A percentile compares a stretch with the other conserved stretches of the same genome.
phyloP scores from a whole-genome alignment of 30 jellyfish, hydroid and myxozoan genomes.

The Pelagia noctiluca region DNA sequence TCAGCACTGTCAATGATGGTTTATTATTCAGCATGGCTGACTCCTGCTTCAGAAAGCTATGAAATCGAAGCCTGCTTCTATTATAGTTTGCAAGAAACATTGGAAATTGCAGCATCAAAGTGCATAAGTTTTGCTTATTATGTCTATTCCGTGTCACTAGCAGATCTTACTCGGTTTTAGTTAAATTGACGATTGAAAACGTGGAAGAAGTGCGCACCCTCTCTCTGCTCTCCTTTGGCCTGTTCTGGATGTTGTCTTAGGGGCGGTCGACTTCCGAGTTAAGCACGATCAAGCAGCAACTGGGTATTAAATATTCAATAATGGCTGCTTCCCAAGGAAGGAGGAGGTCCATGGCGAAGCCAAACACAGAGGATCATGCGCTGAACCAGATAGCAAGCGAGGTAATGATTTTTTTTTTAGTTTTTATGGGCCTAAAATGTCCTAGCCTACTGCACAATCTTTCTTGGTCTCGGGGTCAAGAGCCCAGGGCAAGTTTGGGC shows the following conservation, averaged over 20 bases:
- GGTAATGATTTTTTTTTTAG: conserved; percentile 50
- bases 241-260: conserved; percentile 60
- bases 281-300: conserved; percentile 9
- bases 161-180: too few species aligned
- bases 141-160: too few species aligned
- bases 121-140: too few species aligned
- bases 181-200: background rate
- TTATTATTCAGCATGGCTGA: conserved; percentile 45
- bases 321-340: conserved; percentile 97
- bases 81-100: too few species aligned
- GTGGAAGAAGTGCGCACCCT: conserved; percentile 4
- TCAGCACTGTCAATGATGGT: background rate
- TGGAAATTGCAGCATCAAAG: too few species aligned
- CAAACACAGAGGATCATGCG: conserved; percentile 96
- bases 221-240: conserved; percentile 18
- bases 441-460: background rate
- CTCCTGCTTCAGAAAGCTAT: background rate
- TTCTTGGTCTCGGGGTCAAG: too few species aligned
- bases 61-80: too few species aligned
- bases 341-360: conserved; percentile 78
- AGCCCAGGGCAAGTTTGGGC: too few species aligned
- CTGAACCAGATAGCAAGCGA: conserved; percentile 90
- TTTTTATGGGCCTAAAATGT: background rate
- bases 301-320: background rate
- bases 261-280: conserved; percentile 83